These are phyloP conservation scores for Diphyllodes magnificus DNA, from an alignment of 2,113 vertebrate genomes.

Conservation along the genomic window DNA sequence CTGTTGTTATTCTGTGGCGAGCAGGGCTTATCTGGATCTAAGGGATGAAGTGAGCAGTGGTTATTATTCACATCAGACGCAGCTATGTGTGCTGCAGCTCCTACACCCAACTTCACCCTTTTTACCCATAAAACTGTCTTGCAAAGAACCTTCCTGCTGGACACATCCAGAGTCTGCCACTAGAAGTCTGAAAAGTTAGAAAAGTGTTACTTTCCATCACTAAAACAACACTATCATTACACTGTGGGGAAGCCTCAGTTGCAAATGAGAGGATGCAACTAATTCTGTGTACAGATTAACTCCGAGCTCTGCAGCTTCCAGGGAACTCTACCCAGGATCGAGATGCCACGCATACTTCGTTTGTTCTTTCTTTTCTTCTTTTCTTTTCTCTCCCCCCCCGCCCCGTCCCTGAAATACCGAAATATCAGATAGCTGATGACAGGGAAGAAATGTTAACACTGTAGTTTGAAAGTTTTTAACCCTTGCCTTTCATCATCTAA, in stretches of 20 bases:
- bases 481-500: constrained; percentile 60
- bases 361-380: constrained; percentile 44
- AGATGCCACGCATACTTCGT: constrained; percentile 15
- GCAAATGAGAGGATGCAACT: not conserved
- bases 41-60: not conserved
- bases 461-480: constrained; percentile 60
- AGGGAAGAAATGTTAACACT: constrained; percentile 60
- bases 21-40: not conserved
- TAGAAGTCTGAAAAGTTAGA: not conserved
- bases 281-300: not conserved
- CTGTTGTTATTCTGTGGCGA: not conserved
- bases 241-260: not conserved
- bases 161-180: not conserved
- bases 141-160: not conserved
- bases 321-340: not conserved
- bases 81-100: not conserved
- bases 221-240: not conserved
- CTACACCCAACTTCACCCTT: not conserved
- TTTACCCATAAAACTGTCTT: not conserved
- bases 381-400: not conserved
- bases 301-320: not conserved
- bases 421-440: constrained; percentile 65
- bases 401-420: not conserved
- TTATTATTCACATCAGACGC: not conserved
- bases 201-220: not conserved